phyloP scores from a whole-genome alignment of 2,888 invertebrate genomes.

The Molorchus minor region DNA sequence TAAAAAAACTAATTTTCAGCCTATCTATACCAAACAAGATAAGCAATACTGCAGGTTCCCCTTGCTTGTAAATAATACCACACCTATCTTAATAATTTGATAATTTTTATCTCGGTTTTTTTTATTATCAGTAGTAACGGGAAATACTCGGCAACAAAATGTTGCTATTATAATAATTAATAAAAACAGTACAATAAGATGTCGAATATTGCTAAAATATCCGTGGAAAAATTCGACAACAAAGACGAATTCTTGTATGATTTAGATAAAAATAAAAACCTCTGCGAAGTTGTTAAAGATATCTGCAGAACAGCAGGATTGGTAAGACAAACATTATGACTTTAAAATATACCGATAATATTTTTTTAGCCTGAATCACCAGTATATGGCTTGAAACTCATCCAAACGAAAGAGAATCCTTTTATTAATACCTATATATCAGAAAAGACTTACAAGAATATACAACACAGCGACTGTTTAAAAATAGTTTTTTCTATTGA shows the following conservation, averaged over 20 bases:
- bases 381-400: conserved; percentile 54
- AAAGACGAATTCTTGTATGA: conserved; percentile 49
- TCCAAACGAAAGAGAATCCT: conserved; percentile 43
- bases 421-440: conserved; percentile 50
- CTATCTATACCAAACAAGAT: no score
- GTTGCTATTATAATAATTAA: conserved; percentile 1
- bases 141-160: neutral
- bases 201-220: conserved; percentile 51
- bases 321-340: conserved; percentile 37
- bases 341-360: conserved; percentile 6
- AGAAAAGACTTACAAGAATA: conserved; percentile 51
- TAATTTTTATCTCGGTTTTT: conserved; percentile 16
- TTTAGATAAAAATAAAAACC: conserved; percentile 46
- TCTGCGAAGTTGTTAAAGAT: conserved; percentile 46
- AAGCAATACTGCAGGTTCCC: neutral
- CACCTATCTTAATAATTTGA: conserved; percentile 12
- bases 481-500: conserved; percentile 55
- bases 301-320: conserved; percentile 47
- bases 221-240: conserved; percentile 48
- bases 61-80: neutral
- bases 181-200: conserved; percentile 24
- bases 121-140: conserved; percentile 14
- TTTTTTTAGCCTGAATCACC: conserved; percentile 44
- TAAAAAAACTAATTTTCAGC: no score
- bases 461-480: conserved; percentile 55